phyloP scores from a whole-genome alignment of 2,888 invertebrate species.

The Calliopum simillimum region DNA sequence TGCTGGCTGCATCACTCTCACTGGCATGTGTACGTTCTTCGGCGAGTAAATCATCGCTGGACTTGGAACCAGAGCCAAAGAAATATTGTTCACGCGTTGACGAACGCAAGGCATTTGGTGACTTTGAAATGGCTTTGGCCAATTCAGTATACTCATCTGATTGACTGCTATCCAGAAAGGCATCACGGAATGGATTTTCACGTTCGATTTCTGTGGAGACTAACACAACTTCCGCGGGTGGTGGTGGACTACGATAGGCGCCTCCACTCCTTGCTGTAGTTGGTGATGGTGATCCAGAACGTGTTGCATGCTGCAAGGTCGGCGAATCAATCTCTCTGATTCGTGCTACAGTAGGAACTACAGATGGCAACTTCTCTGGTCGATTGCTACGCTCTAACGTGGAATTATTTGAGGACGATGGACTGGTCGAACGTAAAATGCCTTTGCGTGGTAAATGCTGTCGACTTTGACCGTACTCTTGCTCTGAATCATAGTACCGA shows the following conservation, averaged over 20 bases:
- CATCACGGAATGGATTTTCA: conserved; percentile 66
- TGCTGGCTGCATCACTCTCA: conserved; percentile 50
- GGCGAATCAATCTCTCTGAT: conserved; percentile 64
- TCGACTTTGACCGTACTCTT: conserved; percentile 54
- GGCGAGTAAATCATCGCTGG: conserved; percentile 59
- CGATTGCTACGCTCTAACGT: conserved; percentile 55
- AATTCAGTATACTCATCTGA: conserved; percentile 63
- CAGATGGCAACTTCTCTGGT: conserved; percentile 55
- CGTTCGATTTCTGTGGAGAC: conserved; percentile 61
- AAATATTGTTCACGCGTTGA: conserved; percentile 57
- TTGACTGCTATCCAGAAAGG: conserved; percentile 51
- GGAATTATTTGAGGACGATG: conserved; percentile 60
- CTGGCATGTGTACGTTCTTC: conserved; percentile 48
- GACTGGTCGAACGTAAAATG: conserved; percentile 65
- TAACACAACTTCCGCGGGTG: conserved; percentile 46
- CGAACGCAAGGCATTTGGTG: conserved; percentile 51
- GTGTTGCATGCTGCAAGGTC: conserved; percentile 55
- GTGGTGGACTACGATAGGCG: conserved; percentile 49
- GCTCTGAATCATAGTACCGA: conserved; percentile 64
- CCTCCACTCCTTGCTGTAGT: conserved; percentile 32
- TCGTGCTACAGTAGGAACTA: conserved; percentile 63
- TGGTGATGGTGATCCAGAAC: conserved; percentile 23
- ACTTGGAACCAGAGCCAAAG: conserved; percentile 56
- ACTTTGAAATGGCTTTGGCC: conserved; percentile 60
- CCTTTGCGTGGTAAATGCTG: conserved; percentile 60